These are phyloP conservation scores for Crypturellus undulatus DNA, from an alignment of 2,113 vertebrate species.

Conservation along the genomic window DNA sequence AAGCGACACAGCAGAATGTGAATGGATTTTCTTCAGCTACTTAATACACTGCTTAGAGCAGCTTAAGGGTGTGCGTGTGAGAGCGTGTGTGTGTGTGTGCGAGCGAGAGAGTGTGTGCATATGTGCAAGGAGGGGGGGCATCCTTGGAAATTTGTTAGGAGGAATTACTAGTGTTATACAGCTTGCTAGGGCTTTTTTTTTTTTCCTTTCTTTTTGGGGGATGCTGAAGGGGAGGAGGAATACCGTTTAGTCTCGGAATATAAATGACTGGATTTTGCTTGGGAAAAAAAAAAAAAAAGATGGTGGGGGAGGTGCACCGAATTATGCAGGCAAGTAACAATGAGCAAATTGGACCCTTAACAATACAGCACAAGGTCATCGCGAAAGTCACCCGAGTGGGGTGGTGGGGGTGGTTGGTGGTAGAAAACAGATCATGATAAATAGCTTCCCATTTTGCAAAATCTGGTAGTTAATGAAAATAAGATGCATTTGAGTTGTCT, in stretches of 20 bases:
- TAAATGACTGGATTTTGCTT: constrained; percentile 91
- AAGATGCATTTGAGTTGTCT: constrained; percentile 83
- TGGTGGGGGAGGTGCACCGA: constrained; percentile 82
- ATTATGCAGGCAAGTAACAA: constrained; percentile 95
- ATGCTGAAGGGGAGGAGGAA: constrained; percentile 81
- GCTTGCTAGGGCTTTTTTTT: constrained; percentile 73
- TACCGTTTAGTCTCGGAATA: constrained; percentile 88
- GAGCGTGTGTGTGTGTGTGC: constrained; percentile 54
- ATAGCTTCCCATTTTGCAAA: constrained; percentile 96
- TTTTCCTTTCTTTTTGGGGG: constrained; percentile 3
- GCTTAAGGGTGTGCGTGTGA: constrained; percentile 83
- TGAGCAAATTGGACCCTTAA: constrained; percentile 91
- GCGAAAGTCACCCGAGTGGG: constrained; percentile 88
- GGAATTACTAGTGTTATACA: constrained; percentile 88
- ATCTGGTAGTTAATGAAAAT: constrained; percentile 93
- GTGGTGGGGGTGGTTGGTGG: constrained; percentile 86
- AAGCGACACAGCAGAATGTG: constrained; percentile 86
- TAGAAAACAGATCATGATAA: constrained; percentile 95
- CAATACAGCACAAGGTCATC: constrained; percentile 90
- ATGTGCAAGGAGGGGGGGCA: constrained; percentile 67
- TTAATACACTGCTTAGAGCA: constrained; percentile 95
- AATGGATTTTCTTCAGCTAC: constrained; percentile 89
- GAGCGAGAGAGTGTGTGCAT: constrained; percentile 45
- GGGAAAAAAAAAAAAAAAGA: constrained; percentile 50
- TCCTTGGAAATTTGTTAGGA: constrained; percentile 86